Conservation (phyloP, 2,797 vertebrate genomes). For the Alectoris magna region DNA sequence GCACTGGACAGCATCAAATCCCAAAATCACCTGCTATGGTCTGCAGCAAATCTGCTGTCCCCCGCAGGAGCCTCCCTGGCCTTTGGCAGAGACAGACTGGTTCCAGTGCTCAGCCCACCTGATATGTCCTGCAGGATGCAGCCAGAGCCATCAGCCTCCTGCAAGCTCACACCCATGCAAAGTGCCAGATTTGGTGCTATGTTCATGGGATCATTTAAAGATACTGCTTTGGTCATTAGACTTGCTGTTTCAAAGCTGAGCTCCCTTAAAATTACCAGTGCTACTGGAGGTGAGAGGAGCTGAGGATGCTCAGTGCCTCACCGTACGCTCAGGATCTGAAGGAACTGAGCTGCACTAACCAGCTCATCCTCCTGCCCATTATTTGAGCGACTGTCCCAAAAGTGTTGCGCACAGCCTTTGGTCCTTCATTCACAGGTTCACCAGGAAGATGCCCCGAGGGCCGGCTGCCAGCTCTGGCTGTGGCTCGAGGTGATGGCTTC, state of each 20-base stretch:
- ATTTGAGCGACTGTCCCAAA: accelerated
- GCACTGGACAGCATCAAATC: background rate
- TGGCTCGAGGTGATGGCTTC: background rate
- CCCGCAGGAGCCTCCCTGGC: background rate
- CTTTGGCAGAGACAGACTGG: accelerated
- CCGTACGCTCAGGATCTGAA: background rate
- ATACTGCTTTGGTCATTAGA: background rate
- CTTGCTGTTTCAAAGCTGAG: background rate
- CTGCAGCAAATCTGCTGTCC: background rate
- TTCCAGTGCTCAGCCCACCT: accelerated
- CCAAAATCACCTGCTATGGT: background rate
- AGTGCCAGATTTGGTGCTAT: background rate
- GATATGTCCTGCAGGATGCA: background rate
- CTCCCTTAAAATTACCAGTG: background rate
- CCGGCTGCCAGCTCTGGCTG: background rate
- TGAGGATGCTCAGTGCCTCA: too few relatives aligned
- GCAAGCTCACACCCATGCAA: background rate
- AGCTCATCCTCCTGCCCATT: background rate
- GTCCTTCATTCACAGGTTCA: background rate
- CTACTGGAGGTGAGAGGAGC: background rate
- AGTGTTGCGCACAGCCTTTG: background rate
- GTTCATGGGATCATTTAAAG: background rate
- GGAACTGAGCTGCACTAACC: background rate
- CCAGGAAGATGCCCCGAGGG: accelerated
- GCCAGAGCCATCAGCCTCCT: background rate